Percentiles rank a stretch among this genome's conserved stretches.
These are phyloP conservation scores for Stegophylla sp. DNA, from an alignment of 2,888 invertebrate genomes.

Conservation along the genomic window DNA sequence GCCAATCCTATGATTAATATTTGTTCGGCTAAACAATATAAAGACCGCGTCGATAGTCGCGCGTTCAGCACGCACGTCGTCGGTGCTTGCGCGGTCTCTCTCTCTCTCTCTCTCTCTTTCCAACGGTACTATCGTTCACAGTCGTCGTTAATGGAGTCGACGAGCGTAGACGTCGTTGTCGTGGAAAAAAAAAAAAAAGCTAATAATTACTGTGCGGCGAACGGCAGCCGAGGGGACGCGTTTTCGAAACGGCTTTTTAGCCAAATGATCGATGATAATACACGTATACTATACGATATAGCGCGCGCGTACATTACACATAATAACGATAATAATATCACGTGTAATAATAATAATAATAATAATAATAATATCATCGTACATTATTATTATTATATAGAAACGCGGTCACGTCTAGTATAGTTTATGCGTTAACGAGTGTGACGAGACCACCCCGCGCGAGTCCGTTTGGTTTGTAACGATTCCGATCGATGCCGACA, in stretches of 20 bases:
- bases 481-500: constrained; percentile 18
- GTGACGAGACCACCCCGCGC: background rate
- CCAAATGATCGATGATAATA: constrained; percentile 31
- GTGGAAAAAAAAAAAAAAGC: constrained; percentile 24
- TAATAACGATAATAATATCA: too few species aligned
- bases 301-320: background rate
- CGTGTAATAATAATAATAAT: too few species aligned
- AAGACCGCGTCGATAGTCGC: background rate
- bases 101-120: too few species aligned
- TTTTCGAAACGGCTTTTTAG: constrained; percentile 54
- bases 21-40: constrained; percentile 57
- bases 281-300: background rate
- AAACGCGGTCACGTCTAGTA: too few species aligned
- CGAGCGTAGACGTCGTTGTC: constrained; percentile 20
- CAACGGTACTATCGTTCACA: background rate
- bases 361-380: too few species aligned
- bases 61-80: background rate
- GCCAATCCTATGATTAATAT: constrained; percentile 58
- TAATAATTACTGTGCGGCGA: too few species aligned
- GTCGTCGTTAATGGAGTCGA: constrained; percentile 8
- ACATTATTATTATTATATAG: too few species aligned
- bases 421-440: too few species aligned
- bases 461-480: constrained; percentile 22
- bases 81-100: background rate
- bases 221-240: background rate